Conservation (phyloP, 1,140 invertebrate species). For the Yoshiicerus persimilis region DNA sequence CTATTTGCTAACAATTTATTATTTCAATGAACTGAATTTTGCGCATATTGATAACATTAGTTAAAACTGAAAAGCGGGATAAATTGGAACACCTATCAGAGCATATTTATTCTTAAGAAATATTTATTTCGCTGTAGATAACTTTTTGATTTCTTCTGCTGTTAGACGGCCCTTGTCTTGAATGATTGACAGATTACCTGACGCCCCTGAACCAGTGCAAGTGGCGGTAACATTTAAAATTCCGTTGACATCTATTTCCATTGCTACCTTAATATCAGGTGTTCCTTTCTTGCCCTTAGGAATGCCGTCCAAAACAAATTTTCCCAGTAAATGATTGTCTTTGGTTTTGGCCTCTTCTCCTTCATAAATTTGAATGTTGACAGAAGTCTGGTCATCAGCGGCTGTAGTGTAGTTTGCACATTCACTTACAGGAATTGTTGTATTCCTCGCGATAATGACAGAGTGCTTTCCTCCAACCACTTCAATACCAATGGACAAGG, state of each 20-base stretch:
- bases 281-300: conserved; percentile 77
- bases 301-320: conserved; percentile 74
- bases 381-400: conserved; percentile 69
- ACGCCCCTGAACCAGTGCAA: conserved; percentile 72
- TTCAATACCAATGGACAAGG: conserved; percentile 61
- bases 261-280: conserved; percentile 73
- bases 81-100: no score
- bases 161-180: conserved; percentile 40
- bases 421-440: conserved; percentile 60
- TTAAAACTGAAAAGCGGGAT: no score
- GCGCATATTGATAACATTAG: no score
- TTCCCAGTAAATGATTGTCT: conserved; percentile 76
- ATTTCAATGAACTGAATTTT: no score
- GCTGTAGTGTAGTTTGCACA: conserved; percentile 60
- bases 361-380: conserved; percentile 74
- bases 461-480: conserved; percentile 63
- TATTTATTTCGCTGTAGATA: background rate
- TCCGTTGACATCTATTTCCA: conserved; percentile 77
- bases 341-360: conserved; percentile 77
- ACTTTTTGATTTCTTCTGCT: background rate
- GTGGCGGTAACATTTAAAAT: conserved; percentile 77
- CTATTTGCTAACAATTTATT: no score
- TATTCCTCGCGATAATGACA: conserved; percentile 63
- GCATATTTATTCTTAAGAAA: no score
- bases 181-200: conserved; percentile 37